Percentiles rank a stretch among this genome's conserved stretches.
Evolutionary conservation across 2,113 vertebrate genomes (phyloP).

Genomic region (Athene cunicularia): DNA sequence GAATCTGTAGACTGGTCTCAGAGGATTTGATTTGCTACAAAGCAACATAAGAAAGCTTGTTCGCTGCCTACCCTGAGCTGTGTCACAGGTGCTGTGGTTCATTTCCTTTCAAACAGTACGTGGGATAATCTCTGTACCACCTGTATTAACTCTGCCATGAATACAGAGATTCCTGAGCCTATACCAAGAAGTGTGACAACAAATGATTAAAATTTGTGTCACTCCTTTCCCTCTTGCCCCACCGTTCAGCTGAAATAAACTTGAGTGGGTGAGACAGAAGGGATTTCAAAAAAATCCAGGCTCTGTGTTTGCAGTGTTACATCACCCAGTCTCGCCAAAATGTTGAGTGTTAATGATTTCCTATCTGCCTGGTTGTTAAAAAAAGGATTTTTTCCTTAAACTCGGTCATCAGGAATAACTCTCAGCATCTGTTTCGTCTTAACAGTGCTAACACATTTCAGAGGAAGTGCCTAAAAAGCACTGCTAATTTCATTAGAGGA

Average conservation of each 20-base stretch:
- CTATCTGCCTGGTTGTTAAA: not conserved
- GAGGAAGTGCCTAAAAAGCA: not conserved
- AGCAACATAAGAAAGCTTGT: not conserved
- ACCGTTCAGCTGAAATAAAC: not conserved
- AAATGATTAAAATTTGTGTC: not conserved
- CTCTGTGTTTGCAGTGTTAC: not conserved
- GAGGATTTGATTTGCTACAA: slow-evolving; percentile 39
- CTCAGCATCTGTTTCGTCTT: slow-evolving; percentile 27
- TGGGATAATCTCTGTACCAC: slow-evolving; percentile 8
- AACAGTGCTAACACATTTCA: not conserved
- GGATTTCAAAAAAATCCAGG: not conserved
- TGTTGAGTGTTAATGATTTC: slow-evolving; percentile 28
- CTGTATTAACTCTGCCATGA: not conserved
- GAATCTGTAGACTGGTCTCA: slow-evolving; percentile 29
- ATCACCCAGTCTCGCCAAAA: not conserved
- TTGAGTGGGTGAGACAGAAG: not conserved
- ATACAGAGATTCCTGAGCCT: not conserved
- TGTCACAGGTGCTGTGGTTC: slow-evolving; percentile 37
- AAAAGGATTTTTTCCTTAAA: slow-evolving; percentile 7
- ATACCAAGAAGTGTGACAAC: not conserved
- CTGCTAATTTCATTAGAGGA: slow-evolving; percentile 6
- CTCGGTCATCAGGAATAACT: not conserved
- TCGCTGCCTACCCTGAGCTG: not conserved
- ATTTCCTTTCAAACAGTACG: not conserved
- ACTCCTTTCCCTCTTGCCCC: not conserved